Evolutionary conservation across 2,888 invertebrate species (phyloP), one percentile per base, ranked within the genome.

Genomic region (Eilema caniola): DNA sequence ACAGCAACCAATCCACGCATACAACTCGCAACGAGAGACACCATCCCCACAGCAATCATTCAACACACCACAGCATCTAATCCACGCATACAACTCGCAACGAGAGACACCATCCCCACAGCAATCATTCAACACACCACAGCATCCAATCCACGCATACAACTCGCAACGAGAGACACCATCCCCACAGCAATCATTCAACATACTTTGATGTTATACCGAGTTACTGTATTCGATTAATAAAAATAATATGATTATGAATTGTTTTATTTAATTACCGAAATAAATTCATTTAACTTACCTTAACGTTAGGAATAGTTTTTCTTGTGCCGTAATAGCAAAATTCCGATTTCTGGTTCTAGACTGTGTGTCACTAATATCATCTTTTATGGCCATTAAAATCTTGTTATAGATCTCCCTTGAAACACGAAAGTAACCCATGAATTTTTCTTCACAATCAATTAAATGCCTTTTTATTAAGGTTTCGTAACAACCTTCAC

Each of bases 241-340:
- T 57, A 62, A 68, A 62, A 68, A 68, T 68, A 68, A 62, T 57
- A 59, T 59, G 59, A 68, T 68, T 68, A 68, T 68, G 62, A 68
- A 68, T 68, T 68, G 68, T 68, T 62, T 68, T 68, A 68, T 68
- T 68, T 68, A 62, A 68, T 68, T 68, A 68, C 68, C 68, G 68
- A 68, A 68, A 68, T 68, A 68, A 68, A 68, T 68, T 68, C 56
- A 68, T 68, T 68, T 68, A 57, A 62, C 67, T 68, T 68, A 68
- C 62, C 61, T 67, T 67, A 67, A 53, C 67, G 67, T 62, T 67
- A 67, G 62, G 67, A 62, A 67, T 67, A 67, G 67, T 67, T 67
- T 67, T 67, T 67, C 67, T 68, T 68, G 62, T 68, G 68, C 62
- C 68, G 62, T 68, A 68, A 62, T 68, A 68, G 62, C 62, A 68